A percentile compares a stretch with the other conserved stretches of the same genome.
These are phyloP conservation scores for Lepeophtheirus nordmannii DNA, from an alignment of 2,888 invertebrate species.

Conservation along the genomic window DNA sequence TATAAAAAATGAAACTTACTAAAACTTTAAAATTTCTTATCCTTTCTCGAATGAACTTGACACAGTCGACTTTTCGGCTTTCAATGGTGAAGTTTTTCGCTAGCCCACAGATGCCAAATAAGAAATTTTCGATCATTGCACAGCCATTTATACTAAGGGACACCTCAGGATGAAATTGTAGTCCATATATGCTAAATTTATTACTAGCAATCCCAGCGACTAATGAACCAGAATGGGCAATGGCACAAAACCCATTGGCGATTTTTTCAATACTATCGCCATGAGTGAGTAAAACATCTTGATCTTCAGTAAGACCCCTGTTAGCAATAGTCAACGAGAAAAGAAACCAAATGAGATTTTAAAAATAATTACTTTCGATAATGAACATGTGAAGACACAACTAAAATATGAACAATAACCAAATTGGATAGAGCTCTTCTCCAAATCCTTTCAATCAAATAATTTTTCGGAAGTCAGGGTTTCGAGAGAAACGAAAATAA, in stretches of 20 bases:
- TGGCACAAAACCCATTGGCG: slow-evolving; percentile 44
- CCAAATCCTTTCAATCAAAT: too few species aligned
- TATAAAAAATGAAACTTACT: too few species aligned
- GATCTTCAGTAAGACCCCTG: slow-evolving; percentile 70
- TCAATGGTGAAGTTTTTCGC: slow-evolving; percentile 74
- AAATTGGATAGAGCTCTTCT: too few species aligned
- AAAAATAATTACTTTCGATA: too few species aligned
- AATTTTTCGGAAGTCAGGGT: too few species aligned
- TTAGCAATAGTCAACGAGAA: slow-evolving; percentile 29
- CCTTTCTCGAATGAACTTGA: slow-evolving; percentile 73
- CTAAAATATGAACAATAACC: too few species aligned
- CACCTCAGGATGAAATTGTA: slow-evolving; percentile 98
- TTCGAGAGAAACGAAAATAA: too few species aligned
- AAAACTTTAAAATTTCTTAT: slow-evolving; percentile 84
- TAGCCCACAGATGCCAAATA: slow-evolving; percentile 75
- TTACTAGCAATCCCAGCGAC: slow-evolving; percentile 80
- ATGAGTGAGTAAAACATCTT: slow-evolving; percentile 85
- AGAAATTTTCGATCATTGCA: slow-evolving; percentile 81
- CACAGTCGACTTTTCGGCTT: slow-evolving; percentile 70
- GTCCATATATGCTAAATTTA: slow-evolving; percentile 72
- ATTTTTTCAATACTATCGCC: slow-evolving; percentile 88
- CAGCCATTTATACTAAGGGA: slow-evolving; percentile 82
- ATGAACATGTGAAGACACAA: too few species aligned
- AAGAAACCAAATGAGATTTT: neutral
- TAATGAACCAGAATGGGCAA: slow-evolving; percentile 5